A percentile compares a stretch with the other conserved stretches of the same genome.
phyloP scores from a whole-genome alignment of 2,113 vertebrate genomes.

The Hassar affinis region DNA sequence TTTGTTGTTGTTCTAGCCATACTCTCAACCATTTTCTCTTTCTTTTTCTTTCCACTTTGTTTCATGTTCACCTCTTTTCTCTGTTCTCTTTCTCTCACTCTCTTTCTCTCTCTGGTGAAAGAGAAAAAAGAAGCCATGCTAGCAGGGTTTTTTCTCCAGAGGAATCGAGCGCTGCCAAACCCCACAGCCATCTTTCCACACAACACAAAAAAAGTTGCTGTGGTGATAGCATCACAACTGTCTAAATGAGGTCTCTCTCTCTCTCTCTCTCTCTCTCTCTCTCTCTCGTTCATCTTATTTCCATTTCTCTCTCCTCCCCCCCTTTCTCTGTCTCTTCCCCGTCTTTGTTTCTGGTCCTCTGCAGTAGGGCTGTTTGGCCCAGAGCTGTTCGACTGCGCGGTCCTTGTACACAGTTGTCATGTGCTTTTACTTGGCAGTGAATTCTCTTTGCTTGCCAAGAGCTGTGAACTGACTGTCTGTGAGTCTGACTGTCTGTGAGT shows the following conservation, averaged over 20 bases:
- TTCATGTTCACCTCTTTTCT: constrained; percentile 50
- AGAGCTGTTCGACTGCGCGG: constrained; percentile 20
- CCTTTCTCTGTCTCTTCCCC: constrained; percentile 4
- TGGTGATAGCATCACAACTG: constrained; percentile 68
- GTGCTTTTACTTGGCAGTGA: constrained; percentile 27
- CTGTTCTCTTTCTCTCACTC: constrained; percentile 23
- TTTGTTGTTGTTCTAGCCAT: constrained; percentile 11
- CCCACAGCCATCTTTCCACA: constrained; percentile 65
- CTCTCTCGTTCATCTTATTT: constrained; percentile 19
- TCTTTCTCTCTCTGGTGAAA: constrained; percentile 42
- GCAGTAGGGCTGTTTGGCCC: constrained; percentile 14
- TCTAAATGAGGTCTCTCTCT: constrained; percentile 64
- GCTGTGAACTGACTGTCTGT: background rate
- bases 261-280: constrained; percentile 52
- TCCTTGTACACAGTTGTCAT: constrained; percentile 26
- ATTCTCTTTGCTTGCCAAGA: background rate
- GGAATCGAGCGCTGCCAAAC: constrained; percentile 60
- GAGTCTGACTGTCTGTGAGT: no score
- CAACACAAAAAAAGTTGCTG: constrained; percentile 68
- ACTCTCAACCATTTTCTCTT: no score
- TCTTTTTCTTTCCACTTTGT: constrained; percentile 26
- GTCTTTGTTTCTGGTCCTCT: constrained; percentile 24
- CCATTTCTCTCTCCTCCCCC: constrained; percentile 44
- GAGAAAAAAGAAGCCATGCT: constrained; percentile 28
- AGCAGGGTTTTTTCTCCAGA: background rate